Conservation (phyloP, 2,113 vertebrate species). For the Thermophis baileyi region DNA sequence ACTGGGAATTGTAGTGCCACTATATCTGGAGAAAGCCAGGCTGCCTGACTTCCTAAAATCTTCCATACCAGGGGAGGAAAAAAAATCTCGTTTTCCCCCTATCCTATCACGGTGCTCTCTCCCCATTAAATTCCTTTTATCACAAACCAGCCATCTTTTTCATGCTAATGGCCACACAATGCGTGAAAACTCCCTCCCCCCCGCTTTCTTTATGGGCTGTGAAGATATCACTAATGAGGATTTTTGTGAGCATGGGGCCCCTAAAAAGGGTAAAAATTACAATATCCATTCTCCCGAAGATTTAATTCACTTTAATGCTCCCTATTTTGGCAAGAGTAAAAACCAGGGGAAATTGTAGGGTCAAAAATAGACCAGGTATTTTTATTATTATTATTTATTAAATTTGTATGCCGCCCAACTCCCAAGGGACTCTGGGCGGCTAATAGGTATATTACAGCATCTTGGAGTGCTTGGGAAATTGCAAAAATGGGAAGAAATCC, state of each 20-base stretch:
- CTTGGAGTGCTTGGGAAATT: background rate
- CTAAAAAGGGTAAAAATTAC: background rate
- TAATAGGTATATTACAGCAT: background rate
- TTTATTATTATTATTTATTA: too few species aligned
- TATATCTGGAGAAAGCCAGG: background rate
- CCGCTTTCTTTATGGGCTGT: background rate
- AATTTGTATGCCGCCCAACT: too few species aligned
- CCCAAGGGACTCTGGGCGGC: too few species aligned
- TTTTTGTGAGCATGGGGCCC: background rate
- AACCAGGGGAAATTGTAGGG: background rate
- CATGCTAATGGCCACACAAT: background rate
- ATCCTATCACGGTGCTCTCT: background rate
- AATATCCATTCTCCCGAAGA: background rate
- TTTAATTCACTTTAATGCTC: background rate
- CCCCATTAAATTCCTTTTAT: background rate
- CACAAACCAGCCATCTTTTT: background rate
- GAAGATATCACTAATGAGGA: background rate
- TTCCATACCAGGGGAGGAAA: background rate
- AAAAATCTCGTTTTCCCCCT: background rate
- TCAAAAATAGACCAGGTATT: background rate
- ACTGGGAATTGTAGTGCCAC: background rate
- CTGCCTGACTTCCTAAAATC: background rate
- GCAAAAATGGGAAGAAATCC: background rate
- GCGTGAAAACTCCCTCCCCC: background rate
- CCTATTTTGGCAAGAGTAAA: background rate